These are phyloP conservation scores for Gymnocephalus cernua DNA, from an alignment of 2,113 vertebrate species.

Conservation along the genomic window DNA sequence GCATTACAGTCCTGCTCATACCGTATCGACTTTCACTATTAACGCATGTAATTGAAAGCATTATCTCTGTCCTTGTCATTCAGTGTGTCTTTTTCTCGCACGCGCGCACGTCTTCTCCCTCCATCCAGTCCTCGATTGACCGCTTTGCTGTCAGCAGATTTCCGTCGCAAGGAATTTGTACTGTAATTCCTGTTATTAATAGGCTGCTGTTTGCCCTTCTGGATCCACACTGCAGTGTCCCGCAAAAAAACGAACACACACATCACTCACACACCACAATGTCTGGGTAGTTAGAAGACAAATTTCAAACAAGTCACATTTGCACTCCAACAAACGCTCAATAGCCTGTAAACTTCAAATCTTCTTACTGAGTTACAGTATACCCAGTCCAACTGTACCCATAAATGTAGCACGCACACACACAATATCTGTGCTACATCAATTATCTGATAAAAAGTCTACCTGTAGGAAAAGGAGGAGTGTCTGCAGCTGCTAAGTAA, in stretches of 20 bases:
- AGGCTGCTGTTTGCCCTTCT: slow-evolving; percentile 40
- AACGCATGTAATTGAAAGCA: slow-evolving; percentile 46
- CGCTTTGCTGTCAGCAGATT: slow-evolving; percentile 53
- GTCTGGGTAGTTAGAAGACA: background rate
- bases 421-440: slow-evolving; percentile 47
- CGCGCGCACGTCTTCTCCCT: background rate
- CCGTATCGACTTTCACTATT: slow-evolving; percentile 31
- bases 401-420: background rate
- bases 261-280: slow-evolving; percentile 10
- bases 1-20: slow-evolving; percentile 17
- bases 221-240: slow-evolving; percentile 35
- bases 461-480: slow-evolving; percentile 23
- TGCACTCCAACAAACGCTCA: background rate
- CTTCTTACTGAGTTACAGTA: background rate
- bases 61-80: slow-evolving; percentile 51
- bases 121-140: slow-evolving; percentile 27
- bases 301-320: background rate
- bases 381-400: background rate
- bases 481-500: slow-evolving; percentile 29
- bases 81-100: background rate
- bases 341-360: background rate
- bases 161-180: slow-evolving; percentile 23
- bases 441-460: slow-evolving; percentile 37
- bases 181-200: slow-evolving; percentile 55
- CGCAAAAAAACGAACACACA: background rate